Conservation (phyloP, 1,140 invertebrate species). For the Zaprionus ornatus region DNA sequence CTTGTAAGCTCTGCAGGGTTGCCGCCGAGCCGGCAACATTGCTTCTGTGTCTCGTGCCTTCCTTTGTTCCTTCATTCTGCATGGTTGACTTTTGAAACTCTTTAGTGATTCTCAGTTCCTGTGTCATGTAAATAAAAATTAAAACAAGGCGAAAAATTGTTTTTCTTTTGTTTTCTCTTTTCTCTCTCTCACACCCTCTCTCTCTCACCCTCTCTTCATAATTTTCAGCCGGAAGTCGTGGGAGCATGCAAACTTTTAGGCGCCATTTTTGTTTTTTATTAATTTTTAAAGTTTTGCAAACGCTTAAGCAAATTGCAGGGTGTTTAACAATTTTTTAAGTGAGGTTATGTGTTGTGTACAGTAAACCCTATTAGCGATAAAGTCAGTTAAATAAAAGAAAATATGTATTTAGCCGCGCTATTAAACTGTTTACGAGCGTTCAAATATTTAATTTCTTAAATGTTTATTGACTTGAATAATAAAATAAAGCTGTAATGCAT, state of each 20-base stretch:
- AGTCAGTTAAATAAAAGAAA: background rate
- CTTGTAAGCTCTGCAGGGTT: background rate
- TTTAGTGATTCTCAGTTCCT: conserved; percentile 36
- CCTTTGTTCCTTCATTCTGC: conserved; percentile 34
- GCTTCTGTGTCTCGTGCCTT: background rate
- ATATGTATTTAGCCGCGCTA: background rate
- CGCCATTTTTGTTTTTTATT: conserved; percentile 35
- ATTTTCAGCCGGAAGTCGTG: conserved; percentile 18
- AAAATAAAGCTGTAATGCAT: background rate
- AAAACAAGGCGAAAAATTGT: conserved; percentile 46
- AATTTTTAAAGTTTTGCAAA: conserved; percentile 44
- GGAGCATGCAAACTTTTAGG: conserved; percentile 44
- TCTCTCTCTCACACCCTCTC: background rate
- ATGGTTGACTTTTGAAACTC: conserved; percentile 52
- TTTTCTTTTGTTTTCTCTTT: conserved; percentile 21
- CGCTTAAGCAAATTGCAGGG: conserved; percentile 16
- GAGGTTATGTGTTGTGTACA: background rate
- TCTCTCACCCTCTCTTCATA: conserved; percentile 9
- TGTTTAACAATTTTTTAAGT: background rate
- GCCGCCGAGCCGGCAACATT: background rate
- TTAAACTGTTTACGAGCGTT: background rate
- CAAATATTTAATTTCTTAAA: background rate
- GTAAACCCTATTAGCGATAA: background rate
- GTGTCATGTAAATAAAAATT: conserved; percentile 71
- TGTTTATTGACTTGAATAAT: conserved; percentile 1